Conservation (phyloP, 2,797 vertebrate genomes). For the Chloroceryle amazona region DNA sequence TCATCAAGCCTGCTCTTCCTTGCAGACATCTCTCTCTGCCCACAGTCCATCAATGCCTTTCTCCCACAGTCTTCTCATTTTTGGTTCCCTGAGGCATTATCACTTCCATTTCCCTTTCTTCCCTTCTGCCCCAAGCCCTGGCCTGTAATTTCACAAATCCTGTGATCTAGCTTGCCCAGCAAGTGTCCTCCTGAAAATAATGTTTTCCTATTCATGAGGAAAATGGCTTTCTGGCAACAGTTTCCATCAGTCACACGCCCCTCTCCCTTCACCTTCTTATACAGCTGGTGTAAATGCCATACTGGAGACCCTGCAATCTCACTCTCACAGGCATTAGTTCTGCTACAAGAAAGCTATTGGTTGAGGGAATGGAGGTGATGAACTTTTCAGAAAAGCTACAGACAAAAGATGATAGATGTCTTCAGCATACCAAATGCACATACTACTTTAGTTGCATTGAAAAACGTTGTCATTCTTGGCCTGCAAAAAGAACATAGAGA, state of each 20-base stretch:
- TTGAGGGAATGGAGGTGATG: slow-evolving; percentile 53
- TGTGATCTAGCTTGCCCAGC: background rate
- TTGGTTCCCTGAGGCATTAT: background rate
- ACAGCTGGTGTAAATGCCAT: background rate
- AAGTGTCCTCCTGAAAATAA: background rate
- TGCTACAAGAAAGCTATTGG: slow-evolving; percentile 29
- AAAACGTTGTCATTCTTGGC: rapidly evolving
- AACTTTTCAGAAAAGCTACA: slow-evolving; percentile 54
- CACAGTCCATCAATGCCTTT: background rate
- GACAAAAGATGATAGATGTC: slow-evolving; percentile 25
- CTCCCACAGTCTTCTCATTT: background rate
- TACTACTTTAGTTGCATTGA: background rate
- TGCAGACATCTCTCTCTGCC: background rate
- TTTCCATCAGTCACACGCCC: background rate
- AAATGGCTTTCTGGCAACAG: background rate
- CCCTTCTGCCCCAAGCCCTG: background rate
- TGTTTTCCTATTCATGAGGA: background rate
- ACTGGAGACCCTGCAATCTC: background rate
- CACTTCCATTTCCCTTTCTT: background rate
- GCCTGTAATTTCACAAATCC: background rate
- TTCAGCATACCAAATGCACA: slow-evolving; percentile 32
- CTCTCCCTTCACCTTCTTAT: background rate
- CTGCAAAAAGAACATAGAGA: background rate
- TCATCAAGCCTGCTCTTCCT: background rate
- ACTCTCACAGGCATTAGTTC: slow-evolving; percentile 41